A percentile compares a stretch with the other conserved stretches of the same genome.
These are phyloP conservation scores for Agonopterix subpropinquella DNA, from an alignment of 2,888 invertebrate species.

Conservation along the genomic window DNA sequence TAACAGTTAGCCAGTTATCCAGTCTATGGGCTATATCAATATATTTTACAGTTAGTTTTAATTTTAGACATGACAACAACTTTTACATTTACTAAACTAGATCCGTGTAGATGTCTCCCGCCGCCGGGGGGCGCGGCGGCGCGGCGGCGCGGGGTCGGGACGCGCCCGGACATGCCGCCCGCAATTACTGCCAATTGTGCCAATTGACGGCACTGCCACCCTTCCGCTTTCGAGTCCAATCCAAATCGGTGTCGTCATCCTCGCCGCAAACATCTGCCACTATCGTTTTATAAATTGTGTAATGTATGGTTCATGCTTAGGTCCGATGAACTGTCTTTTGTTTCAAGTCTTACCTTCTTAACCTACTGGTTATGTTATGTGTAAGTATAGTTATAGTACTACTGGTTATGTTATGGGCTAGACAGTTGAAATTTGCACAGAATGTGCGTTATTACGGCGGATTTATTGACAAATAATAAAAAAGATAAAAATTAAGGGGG, in stretches of 20 bases:
- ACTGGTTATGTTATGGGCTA: too few species aligned
- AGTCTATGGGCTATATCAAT: too few species aligned
- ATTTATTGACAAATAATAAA: too few species aligned
- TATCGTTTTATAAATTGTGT: constrained; percentile 14
- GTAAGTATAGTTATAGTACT: too few species aligned
- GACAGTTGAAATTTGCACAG: too few species aligned
- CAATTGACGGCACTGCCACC: constrained; percentile 70
- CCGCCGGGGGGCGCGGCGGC: too few species aligned
- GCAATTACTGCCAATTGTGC: constrained; percentile 74
- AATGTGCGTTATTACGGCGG: too few species aligned
- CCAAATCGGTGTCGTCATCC: constrained; percentile 19
- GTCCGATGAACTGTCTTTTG: not conserved
- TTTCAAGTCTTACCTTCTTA: not conserved
- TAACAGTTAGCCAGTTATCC: too few species aligned
- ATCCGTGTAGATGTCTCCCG: not conserved
- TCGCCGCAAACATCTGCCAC: constrained; percentile 50
- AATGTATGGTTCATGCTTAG: not conserved
- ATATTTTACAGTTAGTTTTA: too few species aligned
- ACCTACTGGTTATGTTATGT: not conserved
- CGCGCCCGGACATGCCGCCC: constrained; percentile 69
- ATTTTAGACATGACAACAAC: too few species aligned
- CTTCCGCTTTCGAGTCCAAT: constrained; percentile 63
- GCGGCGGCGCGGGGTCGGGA: constrained; percentile 30
- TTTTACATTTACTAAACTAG: not conserved
- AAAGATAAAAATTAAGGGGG: too few species aligned